phyloP scores from a whole-genome alignment of 2,113 vertebrate species.

The Ctenodactylus gundi region DNA sequence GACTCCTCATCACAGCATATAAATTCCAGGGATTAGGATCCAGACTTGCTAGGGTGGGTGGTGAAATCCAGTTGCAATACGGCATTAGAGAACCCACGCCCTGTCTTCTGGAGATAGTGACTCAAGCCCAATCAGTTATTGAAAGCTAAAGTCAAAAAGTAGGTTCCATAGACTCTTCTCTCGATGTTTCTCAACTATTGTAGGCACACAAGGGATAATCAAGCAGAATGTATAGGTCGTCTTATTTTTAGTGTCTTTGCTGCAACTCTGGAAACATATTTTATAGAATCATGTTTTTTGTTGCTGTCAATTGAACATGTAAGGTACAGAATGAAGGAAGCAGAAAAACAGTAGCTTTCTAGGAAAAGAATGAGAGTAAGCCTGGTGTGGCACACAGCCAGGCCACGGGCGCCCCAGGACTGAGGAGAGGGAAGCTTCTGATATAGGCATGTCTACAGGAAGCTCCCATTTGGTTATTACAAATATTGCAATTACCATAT shows the following conservation, averaged over 20 bases:
- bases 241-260: constrained; percentile 17
- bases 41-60: too few species aligned
- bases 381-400: neutral
- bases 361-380: neutral
- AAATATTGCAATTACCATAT: too few species aligned
- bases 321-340: neutral
- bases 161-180: neutral
- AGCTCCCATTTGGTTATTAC: neutral
- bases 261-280: neutral
- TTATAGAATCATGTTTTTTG: neutral
- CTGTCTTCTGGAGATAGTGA: constrained; percentile 14
- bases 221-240: neutral
- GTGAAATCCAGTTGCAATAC: too few species aligned
- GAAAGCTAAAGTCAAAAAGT: too few species aligned
- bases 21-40: too few species aligned
- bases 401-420: rapidly evolving
- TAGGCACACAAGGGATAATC: neutral
- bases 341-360: neutral
- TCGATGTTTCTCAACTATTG: neutral
- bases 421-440: neutral
- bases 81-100: constrained; percentile 21
- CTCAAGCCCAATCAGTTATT: neutral
- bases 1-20: too few species aligned
- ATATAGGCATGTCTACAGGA: neutral
- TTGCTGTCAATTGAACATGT: neutral